Conservation (phyloP, 23 tunicate genomes). For the Styela plicata region DNA sequence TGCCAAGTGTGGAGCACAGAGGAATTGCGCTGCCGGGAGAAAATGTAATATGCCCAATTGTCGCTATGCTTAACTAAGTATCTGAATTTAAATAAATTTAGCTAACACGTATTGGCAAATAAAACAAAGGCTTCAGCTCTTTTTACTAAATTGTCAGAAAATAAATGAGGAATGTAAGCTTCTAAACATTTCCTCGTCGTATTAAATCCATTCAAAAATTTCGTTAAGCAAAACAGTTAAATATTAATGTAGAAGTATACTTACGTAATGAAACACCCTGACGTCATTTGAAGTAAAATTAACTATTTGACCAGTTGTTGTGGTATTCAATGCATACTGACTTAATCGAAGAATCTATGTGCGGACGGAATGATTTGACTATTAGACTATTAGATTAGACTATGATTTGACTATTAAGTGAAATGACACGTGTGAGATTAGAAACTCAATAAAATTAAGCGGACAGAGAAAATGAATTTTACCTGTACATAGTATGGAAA, state of each 20-base stretch:
- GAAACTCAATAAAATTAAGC: no score
- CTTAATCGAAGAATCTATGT: constrained; percentile 62
- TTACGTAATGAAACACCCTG: constrained; percentile 57
- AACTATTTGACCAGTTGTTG: constrained; percentile 79
- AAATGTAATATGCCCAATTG: no score
- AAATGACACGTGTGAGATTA: neutral
- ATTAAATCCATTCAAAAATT: neutral
- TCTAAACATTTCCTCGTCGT: neutral
- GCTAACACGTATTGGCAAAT: no score
- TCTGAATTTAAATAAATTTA: no score
- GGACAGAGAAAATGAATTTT: no score
- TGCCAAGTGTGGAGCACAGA: no score
- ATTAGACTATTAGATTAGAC: neutral
- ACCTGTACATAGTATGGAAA: no score
- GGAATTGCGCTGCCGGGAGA: no score
- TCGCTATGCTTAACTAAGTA: no score
- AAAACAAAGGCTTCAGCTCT: no score
- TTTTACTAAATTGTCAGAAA: no score
- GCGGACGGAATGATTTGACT: neutral
- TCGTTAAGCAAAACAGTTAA: no score
- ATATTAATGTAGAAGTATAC: constrained; percentile 8
- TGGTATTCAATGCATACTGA: constrained; percentile 42
- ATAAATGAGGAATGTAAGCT: neutral
- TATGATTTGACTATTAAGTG: neutral
- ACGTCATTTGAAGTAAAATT: constrained; percentile 91